phyloP scores from a whole-genome alignment of 2,797 vertebrate genomes.

The Hemitrygon akajei region DNA sequence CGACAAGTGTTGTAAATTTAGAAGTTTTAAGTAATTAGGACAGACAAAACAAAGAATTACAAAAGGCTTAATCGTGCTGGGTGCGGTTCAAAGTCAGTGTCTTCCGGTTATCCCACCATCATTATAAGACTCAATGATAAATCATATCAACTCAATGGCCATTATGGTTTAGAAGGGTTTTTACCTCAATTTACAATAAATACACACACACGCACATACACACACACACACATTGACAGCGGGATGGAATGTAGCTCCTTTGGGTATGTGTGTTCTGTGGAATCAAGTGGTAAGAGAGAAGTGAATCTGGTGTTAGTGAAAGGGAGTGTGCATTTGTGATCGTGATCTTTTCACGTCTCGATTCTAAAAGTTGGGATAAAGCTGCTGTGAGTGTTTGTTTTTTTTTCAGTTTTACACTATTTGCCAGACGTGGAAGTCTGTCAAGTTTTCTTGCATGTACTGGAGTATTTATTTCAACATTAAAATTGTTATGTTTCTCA shows the following conservation, averaged over 20 bases:
- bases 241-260: conserved; percentile 69
- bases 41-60: conserved; percentile 42
- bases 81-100: conserved; percentile 56
- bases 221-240: conserved; percentile 18
- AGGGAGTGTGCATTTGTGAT: conserved; percentile 61
- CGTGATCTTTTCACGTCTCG: conserved; percentile 63
- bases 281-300: conserved; percentile 60
- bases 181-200: conserved; percentile 83
- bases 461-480: conserved; percentile 99
- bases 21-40: conserved; percentile 41
- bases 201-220: conserved; percentile 56
- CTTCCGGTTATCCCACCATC: conserved; percentile 52
- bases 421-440: conserved; percentile 78
- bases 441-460: conserved; percentile 92
- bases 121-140: conserved; percentile 51
- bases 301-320: conserved; percentile 63
- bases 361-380: conserved; percentile 68
- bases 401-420: conserved; percentile 89
- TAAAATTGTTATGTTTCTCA: conserved; percentile 88
- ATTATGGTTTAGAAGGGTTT: neutral
- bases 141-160: conserved; percentile 45
- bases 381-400: conserved; percentile 81
- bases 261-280: conserved; percentile 55
- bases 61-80: conserved; percentile 67
- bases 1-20: too few relatives aligned